Evolutionary conservation across 2,888 invertebrate species (phyloP).

Genomic region (Leptinotarsa haldemani): DNA sequence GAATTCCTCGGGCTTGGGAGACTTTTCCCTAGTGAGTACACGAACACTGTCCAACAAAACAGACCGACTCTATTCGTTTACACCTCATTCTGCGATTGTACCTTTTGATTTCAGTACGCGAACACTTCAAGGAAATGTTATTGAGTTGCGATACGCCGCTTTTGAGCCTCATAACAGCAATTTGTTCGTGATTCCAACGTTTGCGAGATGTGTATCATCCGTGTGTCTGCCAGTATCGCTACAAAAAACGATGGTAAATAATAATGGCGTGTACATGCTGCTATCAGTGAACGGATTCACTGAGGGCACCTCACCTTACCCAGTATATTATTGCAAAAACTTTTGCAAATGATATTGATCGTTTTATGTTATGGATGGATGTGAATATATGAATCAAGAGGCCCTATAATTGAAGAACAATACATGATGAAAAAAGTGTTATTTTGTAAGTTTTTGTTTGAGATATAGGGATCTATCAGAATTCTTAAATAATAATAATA

Average conservation of each 20-base stretch:
- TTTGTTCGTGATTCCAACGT: constrained; percentile 46
- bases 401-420: no score
- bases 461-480: no score
- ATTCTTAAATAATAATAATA: no score
- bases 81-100: constrained; percentile 53
- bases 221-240: constrained; percentile 36
- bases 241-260: constrained; percentile 35
- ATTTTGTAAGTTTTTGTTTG: no score
- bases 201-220: constrained; percentile 37
- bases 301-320: neutral
- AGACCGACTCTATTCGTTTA: constrained; percentile 50
- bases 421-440: no score
- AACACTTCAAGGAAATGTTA: constrained; percentile 49
- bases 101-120: constrained; percentile 49
- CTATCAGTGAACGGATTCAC: constrained; percentile 28
- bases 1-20: neutral
- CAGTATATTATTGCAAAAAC: neutral
- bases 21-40: neutral
- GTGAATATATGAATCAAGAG: neutral
- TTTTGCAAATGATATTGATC: neutral
- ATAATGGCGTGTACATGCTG: constrained; percentile 34
- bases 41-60: constrained; percentile 25
- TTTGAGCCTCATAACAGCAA: constrained; percentile 46
- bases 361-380: neutral
- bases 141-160: constrained; percentile 44